Conservation (phyloP, 2,797 vertebrate species). For the Pteropus rufus region DNA sequence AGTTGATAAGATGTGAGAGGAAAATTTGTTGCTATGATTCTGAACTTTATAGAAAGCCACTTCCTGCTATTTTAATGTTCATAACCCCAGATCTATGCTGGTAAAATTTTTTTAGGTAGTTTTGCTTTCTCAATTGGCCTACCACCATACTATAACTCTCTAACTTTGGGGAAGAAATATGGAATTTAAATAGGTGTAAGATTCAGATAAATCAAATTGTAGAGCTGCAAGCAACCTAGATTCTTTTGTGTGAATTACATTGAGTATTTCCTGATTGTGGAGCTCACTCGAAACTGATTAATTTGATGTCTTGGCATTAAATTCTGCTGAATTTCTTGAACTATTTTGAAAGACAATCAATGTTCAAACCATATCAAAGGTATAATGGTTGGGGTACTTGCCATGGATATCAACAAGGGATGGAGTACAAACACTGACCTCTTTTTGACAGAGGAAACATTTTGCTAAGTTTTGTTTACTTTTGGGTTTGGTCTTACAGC, state of each 20-base stretch:
- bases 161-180: background rate
- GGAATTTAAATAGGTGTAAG: background rate
- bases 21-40: conserved; percentile 44
- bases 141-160: background rate
- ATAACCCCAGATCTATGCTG: background rate
- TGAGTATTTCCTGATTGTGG: background rate
- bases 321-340: background rate
- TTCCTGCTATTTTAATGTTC: conserved; percentile 40
- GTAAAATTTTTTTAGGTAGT: background rate
- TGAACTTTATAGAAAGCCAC: conserved; percentile 17
- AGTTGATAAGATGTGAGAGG: conserved; percentile 52
- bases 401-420: background rate
- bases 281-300: background rate
- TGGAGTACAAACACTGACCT: background rate
- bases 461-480: background rate
- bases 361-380: background rate
- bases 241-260: background rate
- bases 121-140: background rate
- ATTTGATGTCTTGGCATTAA: background rate
- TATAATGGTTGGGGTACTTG: background rate
- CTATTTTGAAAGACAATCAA: background rate
- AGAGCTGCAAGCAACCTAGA: background rate
- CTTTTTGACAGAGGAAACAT: background rate
- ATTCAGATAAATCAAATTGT: background rate
- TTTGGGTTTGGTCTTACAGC: background rate